Conservation (phyloP, 2,888 invertebrate genomes). For the Girardia tigrina region DNA sequence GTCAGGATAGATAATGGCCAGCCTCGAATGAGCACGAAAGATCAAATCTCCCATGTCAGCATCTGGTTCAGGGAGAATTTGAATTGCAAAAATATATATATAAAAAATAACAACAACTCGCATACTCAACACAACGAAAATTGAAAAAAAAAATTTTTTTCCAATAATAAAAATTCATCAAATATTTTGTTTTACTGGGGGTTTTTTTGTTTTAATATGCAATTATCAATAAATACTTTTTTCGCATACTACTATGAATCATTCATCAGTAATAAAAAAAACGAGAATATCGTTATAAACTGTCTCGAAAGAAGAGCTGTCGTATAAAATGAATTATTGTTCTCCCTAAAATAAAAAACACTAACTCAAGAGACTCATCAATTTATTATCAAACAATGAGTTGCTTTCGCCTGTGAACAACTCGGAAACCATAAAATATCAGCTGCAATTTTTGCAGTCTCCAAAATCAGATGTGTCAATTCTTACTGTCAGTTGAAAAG, state of each 20-base stretch:
- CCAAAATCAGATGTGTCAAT: slow-evolving; percentile 23
- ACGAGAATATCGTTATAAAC: slow-evolving; percentile 23
- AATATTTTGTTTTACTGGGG: slow-evolving; percentile 14
- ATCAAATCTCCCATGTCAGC: slow-evolving; percentile 23
- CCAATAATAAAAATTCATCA: slow-evolving; percentile 7
- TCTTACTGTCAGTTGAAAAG: slow-evolving; percentile 23
- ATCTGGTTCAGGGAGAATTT: slow-evolving; percentile 11
- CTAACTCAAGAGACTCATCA: slow-evolving; percentile 23
- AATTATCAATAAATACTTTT: not conserved
- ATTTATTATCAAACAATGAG: slow-evolving; percentile 23
- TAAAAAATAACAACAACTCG: not conserved
- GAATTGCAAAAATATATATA: slow-evolving; percentile 23
- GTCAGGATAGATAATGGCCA: slow-evolving; percentile 19
- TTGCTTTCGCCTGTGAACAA: slow-evolving; percentile 16
- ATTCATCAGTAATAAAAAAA: slow-evolving; percentile 18
- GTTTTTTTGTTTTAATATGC: not conserved
- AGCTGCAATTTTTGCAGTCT: slow-evolving; percentile 23
- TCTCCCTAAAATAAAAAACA: slow-evolving; percentile 15
- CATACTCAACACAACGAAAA: slow-evolving; percentile 1
- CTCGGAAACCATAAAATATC: slow-evolving; percentile 18
- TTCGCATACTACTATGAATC: slow-evolving; percentile 21
- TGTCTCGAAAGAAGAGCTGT: slow-evolving; percentile 23
- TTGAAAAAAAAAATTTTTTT: not conserved
- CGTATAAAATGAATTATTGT: slow-evolving; percentile 23
- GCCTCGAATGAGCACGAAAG: slow-evolving; percentile 23